These are phyloP conservation scores for Harpagoxenus sublaevis DNA, from an alignment of 2,888 invertebrate genomes.

Conservation along the genomic window DNA sequence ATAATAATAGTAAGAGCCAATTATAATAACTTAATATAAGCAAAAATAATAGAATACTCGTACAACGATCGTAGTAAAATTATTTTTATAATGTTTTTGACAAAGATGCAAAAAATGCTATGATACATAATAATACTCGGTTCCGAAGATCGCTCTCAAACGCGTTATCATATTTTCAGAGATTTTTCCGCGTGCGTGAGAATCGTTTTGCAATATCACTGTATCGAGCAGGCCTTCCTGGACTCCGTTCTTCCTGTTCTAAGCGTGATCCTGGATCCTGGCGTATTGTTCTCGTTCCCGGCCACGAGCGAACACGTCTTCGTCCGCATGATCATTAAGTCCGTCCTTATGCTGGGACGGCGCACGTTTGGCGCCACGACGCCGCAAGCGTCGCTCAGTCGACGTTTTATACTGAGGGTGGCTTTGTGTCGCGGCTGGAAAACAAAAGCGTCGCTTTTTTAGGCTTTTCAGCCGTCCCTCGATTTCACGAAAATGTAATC, in stretches of 20 bases:
- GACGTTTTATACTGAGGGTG: slow-evolving; percentile 93
- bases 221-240: slow-evolving; percentile 80
- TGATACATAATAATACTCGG: slow-evolving; percentile 35
- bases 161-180: slow-evolving; percentile 41
- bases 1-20: neutral
- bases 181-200: slow-evolving; percentile 31
- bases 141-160: slow-evolving; percentile 61
- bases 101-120: neutral
- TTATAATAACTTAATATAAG: neutral
- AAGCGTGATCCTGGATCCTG: slow-evolving; percentile 81
- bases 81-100: no score
- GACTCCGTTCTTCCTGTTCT: slow-evolving; percentile 75
- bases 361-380: slow-evolving; percentile 96
- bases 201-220: slow-evolving; percentile 75
- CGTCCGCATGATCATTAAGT: slow-evolving; percentile 95
- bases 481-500: slow-evolving; percentile 5
- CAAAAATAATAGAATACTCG: neutral
- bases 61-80: neutral
- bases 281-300: slow-evolving; percentile 87
- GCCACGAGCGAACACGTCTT: slow-evolving; percentile 92
- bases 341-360: slow-evolving; percentile 95
- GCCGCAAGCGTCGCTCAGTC: slow-evolving; percentile 95
- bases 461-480: neutral
- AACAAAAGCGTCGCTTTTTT: slow-evolving; percentile 45
- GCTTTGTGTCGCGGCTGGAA: slow-evolving; percentile 85